phyloP scores from a whole-genome alignment of 2,797 vertebrate species.

The Clarias laeviceps region DNA sequence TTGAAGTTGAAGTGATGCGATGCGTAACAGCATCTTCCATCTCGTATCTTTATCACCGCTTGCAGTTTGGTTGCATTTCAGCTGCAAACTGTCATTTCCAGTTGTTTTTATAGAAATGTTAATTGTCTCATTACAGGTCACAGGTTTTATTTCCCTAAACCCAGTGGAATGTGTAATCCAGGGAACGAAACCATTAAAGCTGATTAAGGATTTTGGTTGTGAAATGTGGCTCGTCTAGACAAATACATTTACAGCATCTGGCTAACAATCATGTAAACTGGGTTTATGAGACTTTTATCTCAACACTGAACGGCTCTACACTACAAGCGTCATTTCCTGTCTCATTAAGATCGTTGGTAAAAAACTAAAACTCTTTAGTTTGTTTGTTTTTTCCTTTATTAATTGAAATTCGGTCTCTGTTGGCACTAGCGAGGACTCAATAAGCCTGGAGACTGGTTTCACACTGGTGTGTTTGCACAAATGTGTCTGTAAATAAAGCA shows the following conservation, averaged over 20 bases:
- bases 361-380: too few relatives aligned
- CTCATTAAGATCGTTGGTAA: not conserved
- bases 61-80: not conserved
- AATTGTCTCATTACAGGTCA: not conserved
- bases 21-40: too few relatives aligned
- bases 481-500: not conserved
- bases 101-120: not conserved
- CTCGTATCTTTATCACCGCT: too few relatives aligned
- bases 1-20: too few relatives aligned
- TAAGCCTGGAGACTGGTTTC: not conserved
- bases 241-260: not conserved
- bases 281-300: conserved; percentile 24
- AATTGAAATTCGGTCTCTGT: not conserved
- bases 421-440: not conserved
- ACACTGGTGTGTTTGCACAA: not conserved
- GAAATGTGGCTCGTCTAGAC: not conserved
- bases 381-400: not conserved
- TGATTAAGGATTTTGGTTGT: not conserved
- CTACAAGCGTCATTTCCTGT: not conserved
- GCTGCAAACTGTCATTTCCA: not conserved
- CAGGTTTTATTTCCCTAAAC: not conserved
- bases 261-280: conserved; percentile 9
- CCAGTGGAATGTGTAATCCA: not conserved
- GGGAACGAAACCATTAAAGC: too few relatives aligned
- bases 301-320: not conserved